Base-by-base conservation (phyloP, 2,113 vertebrate genomes). In the Ginglymostoma cirratum region DNA sequence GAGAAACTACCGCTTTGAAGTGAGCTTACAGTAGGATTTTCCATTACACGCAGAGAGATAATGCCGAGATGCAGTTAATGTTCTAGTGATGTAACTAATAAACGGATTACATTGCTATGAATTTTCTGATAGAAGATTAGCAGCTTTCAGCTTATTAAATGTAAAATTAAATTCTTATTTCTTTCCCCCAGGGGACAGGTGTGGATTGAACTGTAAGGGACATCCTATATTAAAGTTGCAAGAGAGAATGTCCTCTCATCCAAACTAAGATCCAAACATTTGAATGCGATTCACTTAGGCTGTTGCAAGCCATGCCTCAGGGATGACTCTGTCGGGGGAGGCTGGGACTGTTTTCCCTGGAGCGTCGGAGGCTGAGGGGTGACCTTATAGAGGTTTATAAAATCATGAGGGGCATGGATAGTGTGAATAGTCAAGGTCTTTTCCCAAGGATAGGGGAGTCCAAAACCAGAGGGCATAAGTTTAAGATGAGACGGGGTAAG, bases 61-160 rank as follows among this genome's bases (percentile, higher is more conserved):
- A 93, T 93, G 61, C 89, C 2, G 61, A 38, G 89, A 93, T 93
- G 17, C 17, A 66, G 89, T 66, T 93, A 93, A 67, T 93, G 89
- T 93, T 93, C 61, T 93, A 61, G 61, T 66, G 61, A 93, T 66
- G 89, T 38, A 66, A 17, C 61, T 66, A 65, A 66, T 93, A 93
- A 93, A 93, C 65, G 61, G 89, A 93, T 93, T 93, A 93, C 89
- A 66, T 93, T 93, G 89, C 61, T 65, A 10, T 66, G 55, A 93
- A 66, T 93, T 93, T 93, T 65, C 89, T 66, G 89, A 93, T 42
- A 66, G 89, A 93, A 93, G 89, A 93, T 93, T 93, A 93, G 89
- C 38, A n/a, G 19, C 89, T 93, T 67, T 66, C 89, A 93, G 61
- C 61, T 93, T 93, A 93, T 93, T 93, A 93, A 93, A 93, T 65